Evolutionary conservation across 2,797 vertebrate species (phyloP).

Genomic region (Sciurus vulgaris): DNA sequence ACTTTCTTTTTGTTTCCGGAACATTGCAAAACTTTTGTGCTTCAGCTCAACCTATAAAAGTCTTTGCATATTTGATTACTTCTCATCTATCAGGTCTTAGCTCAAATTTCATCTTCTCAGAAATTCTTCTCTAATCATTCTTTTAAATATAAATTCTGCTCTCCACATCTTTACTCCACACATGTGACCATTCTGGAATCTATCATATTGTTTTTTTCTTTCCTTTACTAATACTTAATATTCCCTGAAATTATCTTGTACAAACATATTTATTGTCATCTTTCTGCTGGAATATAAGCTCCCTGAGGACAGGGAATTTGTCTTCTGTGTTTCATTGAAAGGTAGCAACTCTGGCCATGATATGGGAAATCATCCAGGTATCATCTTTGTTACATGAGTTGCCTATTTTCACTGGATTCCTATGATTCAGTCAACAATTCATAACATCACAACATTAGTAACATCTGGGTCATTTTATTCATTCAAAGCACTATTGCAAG

Average conservation of each 20-base stretch:
- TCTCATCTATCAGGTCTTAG: neutral
- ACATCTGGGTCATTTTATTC: neutral
- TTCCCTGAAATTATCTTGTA: neutral
- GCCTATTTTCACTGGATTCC: neutral
- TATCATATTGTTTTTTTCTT: neutral
- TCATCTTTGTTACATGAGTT: neutral
- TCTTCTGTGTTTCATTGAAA: neutral
- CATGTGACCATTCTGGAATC: neutral
- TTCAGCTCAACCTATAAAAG: conserved; percentile 10
- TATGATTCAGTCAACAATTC: neutral
- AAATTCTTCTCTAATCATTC: neutral
- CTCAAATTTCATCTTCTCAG: neutral
- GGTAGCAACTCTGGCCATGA: neutral
- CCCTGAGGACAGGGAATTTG: neutral
- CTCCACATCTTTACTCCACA: neutral
- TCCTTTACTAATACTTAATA: neutral
- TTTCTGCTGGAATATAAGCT: neutral
- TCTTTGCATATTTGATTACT: neutral
- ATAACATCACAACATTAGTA: neutral
- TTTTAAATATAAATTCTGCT: neutral
- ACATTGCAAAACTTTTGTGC: conserved; percentile 40
- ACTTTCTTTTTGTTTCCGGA: conserved; percentile 43
- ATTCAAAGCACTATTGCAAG: neutral
- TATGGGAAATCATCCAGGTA: neutral
- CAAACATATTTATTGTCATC: neutral